Conservation (phyloP, 2,888 invertebrate genomes). For the Axea sp. region DNA sequence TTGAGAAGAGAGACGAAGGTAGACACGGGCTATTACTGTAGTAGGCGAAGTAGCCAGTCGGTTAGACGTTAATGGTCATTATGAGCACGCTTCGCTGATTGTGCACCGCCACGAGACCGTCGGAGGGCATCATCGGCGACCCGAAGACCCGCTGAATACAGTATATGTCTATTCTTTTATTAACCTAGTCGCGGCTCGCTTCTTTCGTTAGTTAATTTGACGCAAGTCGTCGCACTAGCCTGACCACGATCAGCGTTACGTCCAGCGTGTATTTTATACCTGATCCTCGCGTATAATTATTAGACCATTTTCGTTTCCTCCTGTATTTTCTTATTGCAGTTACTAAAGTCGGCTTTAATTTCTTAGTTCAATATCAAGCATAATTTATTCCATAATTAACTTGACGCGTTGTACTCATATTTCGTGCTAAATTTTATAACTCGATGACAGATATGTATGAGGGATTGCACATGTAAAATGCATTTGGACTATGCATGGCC, state of each 20-base stretch:
- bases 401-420: constrained; percentile 24
- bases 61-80: constrained; percentile 78
- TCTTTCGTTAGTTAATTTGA: constrained; percentile 76
- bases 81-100: constrained; percentile 78
- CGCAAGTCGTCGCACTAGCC: constrained; percentile 69
- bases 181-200: constrained; percentile 70
- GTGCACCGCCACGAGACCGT: constrained; percentile 76
- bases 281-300: constrained; percentile 54
- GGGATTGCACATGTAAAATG: too few species aligned
- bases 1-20: constrained; percentile 59
- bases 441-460: constrained; percentile 3
- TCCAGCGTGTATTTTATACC: constrained; percentile 51
- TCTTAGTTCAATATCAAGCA: constrained; percentile 50
- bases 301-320: constrained; percentile 58
- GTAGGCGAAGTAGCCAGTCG: constrained; percentile 72
- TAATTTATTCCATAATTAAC: constrained; percentile 55
- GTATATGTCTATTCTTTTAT: constrained; percentile 73
- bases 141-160: constrained; percentile 75
- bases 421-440: constrained; percentile 35
- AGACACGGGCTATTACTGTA: constrained; percentile 77
- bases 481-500: too few species aligned
- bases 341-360: constrained; percentile 46
- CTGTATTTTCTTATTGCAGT: constrained; percentile 56
- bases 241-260: constrained; percentile 57
- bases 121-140: constrained; percentile 78